A percentile compares a stretch with the other conserved stretches of the same genome.
Conservation (phyloP, 30 jellyfish, hydroid and myxozoan species). For the Aurelia sp. region DNA sequence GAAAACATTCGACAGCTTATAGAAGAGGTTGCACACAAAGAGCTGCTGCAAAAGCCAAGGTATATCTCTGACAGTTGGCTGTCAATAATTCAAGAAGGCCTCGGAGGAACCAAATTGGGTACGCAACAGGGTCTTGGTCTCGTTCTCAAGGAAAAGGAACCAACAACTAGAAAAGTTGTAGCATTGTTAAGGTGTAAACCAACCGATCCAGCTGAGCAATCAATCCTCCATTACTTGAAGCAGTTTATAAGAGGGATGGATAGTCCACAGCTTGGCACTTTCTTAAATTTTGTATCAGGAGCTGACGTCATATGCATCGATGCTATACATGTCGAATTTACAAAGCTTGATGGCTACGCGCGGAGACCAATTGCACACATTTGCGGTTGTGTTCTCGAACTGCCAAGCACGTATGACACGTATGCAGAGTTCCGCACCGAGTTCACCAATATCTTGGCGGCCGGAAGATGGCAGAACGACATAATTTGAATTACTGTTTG, state of each 20-base stretch:
- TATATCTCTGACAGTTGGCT: conserved; percentile 20
- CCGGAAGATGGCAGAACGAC: conserved; percentile 22
- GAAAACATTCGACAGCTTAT: neutral
- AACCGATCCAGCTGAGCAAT: conserved; percentile 13
- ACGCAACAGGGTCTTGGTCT: neutral
- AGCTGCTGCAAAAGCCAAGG: conserved; percentile 26
- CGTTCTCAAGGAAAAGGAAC: neutral
- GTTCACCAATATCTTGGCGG: conserved; percentile 1
- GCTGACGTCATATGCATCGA: conserved; percentile 18
- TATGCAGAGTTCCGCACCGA: conserved; percentile 20
- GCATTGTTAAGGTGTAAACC: conserved; percentile 12
- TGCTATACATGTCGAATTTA: neutral
- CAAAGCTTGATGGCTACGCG: conserved; percentile 8
- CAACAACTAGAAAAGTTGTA: conserved; percentile 28
- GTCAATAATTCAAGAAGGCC: neutral
- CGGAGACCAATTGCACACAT: conserved; percentile 47
- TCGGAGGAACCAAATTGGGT: neutral
- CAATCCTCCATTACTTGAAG: conserved; percentile 6
- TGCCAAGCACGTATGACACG: conserved; percentile 36
- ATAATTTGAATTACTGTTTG: neutral
- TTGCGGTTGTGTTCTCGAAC: conserved; percentile 34
- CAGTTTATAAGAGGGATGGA: conserved; percentile 8
- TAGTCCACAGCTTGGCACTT: neutral
- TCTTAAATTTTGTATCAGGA: conserved; percentile 30
- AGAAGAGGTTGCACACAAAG: conserved; percentile 31